Base-by-base conservation (phyloP, 2,113 vertebrate species). In the Scopus umbretta region DNA sequence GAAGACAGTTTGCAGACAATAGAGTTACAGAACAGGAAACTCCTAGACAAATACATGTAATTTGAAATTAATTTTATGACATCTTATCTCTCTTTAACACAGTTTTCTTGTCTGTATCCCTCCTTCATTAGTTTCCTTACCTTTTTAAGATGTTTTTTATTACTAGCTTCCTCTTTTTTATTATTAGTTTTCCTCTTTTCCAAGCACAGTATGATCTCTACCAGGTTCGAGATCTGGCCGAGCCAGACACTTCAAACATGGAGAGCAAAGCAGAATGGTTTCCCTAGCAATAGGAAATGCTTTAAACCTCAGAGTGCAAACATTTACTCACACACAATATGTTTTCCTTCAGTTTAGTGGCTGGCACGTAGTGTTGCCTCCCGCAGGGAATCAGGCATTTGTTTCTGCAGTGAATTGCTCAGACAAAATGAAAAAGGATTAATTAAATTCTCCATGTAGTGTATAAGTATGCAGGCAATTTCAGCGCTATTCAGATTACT, bases 211-310 rank as follows among this genome's bases (percentile, higher is more conserved):
- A 56, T 45, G 66, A 71, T 88, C 76, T 94, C 55, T 22, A 78
- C 27, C n/a, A 78, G 13, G 13, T 67, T 61, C 12, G 82, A 86
- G 43, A 62, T 82, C 65, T 87, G 59, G 43, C 52, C 1, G 3
- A 91, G n/a, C 4, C 42, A 87, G 30, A 4, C 0, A 0, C 40
- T 78, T 25, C 65, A 73, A 92, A 4, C 3, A 50, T 26, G 6
- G 5, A 29, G 49, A 59, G 20, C 18, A 71, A 88, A 71, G 50
- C 3, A 1, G 26, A 70, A 50, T 61, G 25, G 50, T 47, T 86
- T 89, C 55, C 86, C 52, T 80, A 86, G 91, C 21, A 94, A 80
- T 34, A 75, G 42, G 30, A 94, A 91, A 75, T 5, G 4, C n/a
- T 87, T 81, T 87, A 85, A 96, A 82, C 17, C 13, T 92, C 62